Conservation (phyloP, 2,113 vertebrate genomes). For the Microcebus jonahi region DNA sequence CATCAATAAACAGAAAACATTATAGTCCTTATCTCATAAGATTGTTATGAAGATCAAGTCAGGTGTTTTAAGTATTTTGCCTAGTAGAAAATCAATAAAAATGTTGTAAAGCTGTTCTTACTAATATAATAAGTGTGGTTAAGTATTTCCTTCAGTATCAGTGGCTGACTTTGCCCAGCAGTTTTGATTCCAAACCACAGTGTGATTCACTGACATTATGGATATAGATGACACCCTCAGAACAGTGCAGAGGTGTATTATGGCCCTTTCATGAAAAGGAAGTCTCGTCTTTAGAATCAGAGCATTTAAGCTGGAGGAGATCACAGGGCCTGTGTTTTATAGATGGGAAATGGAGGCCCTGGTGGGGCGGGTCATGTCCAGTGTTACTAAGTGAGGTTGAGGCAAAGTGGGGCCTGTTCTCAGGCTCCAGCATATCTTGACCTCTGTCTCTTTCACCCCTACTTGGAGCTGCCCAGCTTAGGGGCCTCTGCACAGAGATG, state of each 20-base stretch:
- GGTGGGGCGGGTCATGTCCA: not conserved
- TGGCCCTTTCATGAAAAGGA: not conserved
- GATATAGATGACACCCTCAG: not conserved
- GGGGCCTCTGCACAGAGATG: not conserved
- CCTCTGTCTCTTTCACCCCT: not conserved
- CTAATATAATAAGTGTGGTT: not conserved
- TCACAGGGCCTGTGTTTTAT: not conserved
- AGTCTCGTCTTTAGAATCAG: not conserved
- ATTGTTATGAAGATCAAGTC: not conserved
- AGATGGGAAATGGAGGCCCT: not conserved
- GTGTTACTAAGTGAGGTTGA: not conserved
- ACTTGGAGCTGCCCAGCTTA: accelerated
- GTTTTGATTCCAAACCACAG: not conserved
- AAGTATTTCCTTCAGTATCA: not conserved
- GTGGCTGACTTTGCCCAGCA: not conserved
- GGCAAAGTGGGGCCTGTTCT: not conserved
- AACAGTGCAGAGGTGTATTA: not conserved
- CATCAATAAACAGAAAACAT: not conserved
- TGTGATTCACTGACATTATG: not conserved
- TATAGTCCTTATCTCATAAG: not conserved
- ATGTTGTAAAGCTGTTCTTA: not conserved
- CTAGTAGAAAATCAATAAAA: conserved; percentile 17
- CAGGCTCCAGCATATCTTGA: not conserved
- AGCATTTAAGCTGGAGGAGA: not conserved
- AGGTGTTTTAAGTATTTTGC: not conserved